Evolutionary conservation across 2,113 vertebrate species (phyloP).

Genomic region (Tichodroma muraria): DNA sequence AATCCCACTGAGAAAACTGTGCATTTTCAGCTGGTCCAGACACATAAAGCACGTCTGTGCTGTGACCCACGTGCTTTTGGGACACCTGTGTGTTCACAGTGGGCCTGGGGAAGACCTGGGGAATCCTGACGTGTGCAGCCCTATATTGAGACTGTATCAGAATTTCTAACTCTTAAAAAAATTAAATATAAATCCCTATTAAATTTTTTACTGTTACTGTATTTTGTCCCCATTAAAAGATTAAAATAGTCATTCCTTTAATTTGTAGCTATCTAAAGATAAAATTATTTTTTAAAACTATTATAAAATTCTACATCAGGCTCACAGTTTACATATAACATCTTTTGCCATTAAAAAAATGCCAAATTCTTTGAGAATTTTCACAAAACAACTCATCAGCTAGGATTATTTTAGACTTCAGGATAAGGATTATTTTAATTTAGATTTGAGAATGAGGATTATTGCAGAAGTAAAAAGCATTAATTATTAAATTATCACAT

Average conservation of each 20-base stretch:
- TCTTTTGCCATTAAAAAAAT: background rate
- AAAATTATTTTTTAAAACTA: background rate
- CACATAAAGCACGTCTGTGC: background rate
- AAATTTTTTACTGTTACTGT: background rate
- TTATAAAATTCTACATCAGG: background rate
- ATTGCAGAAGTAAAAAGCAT: background rate
- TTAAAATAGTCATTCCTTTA: background rate
- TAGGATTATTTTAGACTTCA: background rate
- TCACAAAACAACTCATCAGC: background rate
- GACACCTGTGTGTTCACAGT: background rate
- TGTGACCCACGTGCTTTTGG: background rate
- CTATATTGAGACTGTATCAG: background rate
- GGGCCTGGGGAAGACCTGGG: background rate
- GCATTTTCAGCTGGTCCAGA: background rate
- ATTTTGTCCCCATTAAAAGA: background rate
- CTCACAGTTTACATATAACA: background rate
- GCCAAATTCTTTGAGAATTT: background rate
- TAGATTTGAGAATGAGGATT: background rate
- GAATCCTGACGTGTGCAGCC: background rate
- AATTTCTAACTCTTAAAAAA: background rate
- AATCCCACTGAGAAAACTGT: background rate
- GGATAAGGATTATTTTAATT: background rate
- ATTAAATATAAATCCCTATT: background rate
- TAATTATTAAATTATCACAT: background rate
- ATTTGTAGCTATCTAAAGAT: background rate